Base-by-base conservation (phyloP, 2,797 vertebrate species). In the Acrocephalus scirpaceus region DNA sequence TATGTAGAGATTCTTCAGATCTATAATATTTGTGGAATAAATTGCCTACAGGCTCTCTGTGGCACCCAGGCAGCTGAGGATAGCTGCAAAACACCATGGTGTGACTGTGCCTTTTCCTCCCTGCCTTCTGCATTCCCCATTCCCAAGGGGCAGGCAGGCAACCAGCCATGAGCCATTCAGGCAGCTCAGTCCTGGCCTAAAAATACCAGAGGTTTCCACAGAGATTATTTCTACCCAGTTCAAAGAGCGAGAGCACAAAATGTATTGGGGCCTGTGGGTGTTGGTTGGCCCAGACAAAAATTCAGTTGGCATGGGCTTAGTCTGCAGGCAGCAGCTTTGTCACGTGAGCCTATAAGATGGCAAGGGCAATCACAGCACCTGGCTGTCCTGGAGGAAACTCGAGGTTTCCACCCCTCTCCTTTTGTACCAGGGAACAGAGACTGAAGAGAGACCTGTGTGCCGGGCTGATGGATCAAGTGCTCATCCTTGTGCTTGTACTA, bases 201-300 rank as follows among this genome's bases (percentile, higher is more conserved):
- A 95, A 92, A 87, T 89, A 95, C 92, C 80, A 67, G 90, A 73
- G 48, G 4, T 80, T 96, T 92, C 71, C 84, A 87, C 16, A 67
- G 88, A 45, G 71, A 44, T 92, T 60, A 26, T 89, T 94, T 79
- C 71, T 89, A 50, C 65, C 20, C 71, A 25, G 67, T 75, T 90
- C 83, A 95, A 86, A 94, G 80, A 86, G 56, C 45, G 36, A 79
- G 64, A 95, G 38, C 66, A 86, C 74, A 90, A 95, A 93, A 90
- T 60, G n/a, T 76, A 73, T 66, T 73, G 58, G 73, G 40, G 29
- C 73, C 86, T 36, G 40, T 84, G 90, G 88, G 61, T 44, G 34
- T 71, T 88, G 57, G 38, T 72, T 83, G 58, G 79, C 79, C 50
- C 36, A 82, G 71, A 85, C 53, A 88, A 76, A 50, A 71, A 61